phyloP scores from a whole-genome alignment of 2,113 vertebrate species.

The Rhegmatorhina hoffmannsi region DNA sequence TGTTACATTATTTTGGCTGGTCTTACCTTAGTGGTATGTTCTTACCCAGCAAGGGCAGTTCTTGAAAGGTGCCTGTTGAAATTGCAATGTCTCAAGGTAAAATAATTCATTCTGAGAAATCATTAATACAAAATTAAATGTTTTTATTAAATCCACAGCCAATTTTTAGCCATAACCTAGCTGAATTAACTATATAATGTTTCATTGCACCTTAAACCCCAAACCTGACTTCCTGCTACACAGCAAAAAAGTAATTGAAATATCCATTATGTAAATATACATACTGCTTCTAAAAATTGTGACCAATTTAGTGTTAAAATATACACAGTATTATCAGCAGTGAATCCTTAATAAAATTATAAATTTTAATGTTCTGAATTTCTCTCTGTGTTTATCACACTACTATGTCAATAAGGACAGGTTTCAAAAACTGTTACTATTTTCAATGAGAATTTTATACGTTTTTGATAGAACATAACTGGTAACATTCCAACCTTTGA shows the following conservation, averaged over 20 bases:
- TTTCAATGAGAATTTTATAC: not conserved
- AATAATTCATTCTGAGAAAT: not conserved
- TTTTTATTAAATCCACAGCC: not conserved
- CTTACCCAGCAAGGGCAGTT: not conserved
- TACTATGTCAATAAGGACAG: not conserved
- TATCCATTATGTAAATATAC: not conserved
- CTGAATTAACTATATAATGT: not conserved
- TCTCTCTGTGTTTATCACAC: not conserved
- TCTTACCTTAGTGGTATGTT: not conserved
- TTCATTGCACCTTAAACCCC: not conserved
- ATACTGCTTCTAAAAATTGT: not conserved
- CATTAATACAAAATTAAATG: not conserved
- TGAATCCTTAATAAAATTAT: not conserved
- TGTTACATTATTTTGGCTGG: not conserved
- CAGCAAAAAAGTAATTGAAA: not conserved
- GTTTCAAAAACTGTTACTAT: not conserved
- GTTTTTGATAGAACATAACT: not conserved
- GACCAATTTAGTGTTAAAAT: not conserved
- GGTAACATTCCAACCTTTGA: not conserved
- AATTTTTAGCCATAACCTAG: not conserved
- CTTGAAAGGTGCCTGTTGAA: conserved; percentile 3
- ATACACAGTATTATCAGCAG: not conserved
- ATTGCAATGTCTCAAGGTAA: not conserved
- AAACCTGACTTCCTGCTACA: not conserved
- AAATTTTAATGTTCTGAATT: not conserved